Percentiles rank a stretch among this genome's conserved stretches.
Conservation (phyloP, 2,113 vertebrate species). For the Daboia siamensis region DNA sequence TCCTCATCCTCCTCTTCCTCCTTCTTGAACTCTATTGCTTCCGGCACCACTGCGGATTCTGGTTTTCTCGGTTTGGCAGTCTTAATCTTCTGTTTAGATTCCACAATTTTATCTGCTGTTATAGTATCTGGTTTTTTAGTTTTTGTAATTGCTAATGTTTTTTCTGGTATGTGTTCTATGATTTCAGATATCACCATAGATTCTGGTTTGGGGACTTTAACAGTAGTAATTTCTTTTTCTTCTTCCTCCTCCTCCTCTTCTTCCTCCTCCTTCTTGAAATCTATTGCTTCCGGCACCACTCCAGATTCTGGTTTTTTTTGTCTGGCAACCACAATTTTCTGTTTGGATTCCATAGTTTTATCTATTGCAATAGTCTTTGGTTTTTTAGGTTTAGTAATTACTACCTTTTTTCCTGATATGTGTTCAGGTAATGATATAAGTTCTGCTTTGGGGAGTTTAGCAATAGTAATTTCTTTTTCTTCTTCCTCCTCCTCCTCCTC, state of each 20-base stretch:
- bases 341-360: neutral
- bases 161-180: neutral
- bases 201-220: neutral
- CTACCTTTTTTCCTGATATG: neutral
- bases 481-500: neutral
- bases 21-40: neutral
- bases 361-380: fast-evolving
- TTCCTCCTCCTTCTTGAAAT: neutral
- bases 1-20: neutral
- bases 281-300: constrained; percentile 18
- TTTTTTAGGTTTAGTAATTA: neutral
- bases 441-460: neutral
- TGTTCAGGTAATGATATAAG: no score
- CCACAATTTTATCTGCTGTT: neutral
- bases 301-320: neutral
- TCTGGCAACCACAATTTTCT: neutral
- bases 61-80: neutral
- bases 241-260: neutral
- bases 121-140: neutral
- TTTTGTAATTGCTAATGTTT: neutral
- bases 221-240: neutral
- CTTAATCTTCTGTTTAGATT: neutral
- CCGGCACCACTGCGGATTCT: constrained; percentile 1
- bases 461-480: neutral
- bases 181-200: constrained; percentile 48